A percentile compares a stretch with the other conserved stretches of the same genome.
These are phyloP conservation scores for Mythimna vitellina DNA, from an alignment of 2,888 invertebrate species.

Conservation along the genomic window DNA sequence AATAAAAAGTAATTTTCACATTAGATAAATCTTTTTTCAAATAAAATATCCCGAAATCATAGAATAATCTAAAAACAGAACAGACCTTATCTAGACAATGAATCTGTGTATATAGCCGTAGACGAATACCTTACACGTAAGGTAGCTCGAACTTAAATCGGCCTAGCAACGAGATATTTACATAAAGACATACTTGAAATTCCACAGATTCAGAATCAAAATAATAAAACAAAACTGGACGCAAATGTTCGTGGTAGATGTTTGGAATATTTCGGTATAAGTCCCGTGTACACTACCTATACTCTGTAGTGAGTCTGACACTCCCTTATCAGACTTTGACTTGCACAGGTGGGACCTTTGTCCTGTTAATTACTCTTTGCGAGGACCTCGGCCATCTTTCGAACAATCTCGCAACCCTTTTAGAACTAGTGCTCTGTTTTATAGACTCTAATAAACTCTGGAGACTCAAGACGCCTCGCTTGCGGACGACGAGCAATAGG, in stretches of 20 bases:
- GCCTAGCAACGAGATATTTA: slow-evolving; percentile 14
- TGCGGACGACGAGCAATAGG: no score
- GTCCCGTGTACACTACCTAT: slow-evolving; percentile 22
- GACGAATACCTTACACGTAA: neutral
- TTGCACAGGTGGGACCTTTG: no score
- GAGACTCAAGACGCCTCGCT: no score
- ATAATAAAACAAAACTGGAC: slow-evolving; percentile 34
- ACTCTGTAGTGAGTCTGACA: neutral
- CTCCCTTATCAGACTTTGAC: no score
- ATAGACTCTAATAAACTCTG: no score
- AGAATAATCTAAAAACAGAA: neutral
- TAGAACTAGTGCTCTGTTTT: no score
- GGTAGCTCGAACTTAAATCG: neutral
- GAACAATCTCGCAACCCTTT: no score
- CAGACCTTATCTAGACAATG: slow-evolving; percentile 3
- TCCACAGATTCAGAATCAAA: slow-evolving; percentile 27
- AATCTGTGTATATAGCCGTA: neutral
- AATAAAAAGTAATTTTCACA: neutral
- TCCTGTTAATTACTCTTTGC: no score
- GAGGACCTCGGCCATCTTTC: no score
- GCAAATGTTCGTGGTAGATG: slow-evolving; percentile 19
- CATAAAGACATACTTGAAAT: slow-evolving; percentile 43
- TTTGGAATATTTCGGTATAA: slow-evolving; percentile 25
- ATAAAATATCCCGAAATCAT: neutral
- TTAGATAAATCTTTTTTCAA: neutral